These are phyloP conservation scores for Mustela nigripes DNA, from an alignment of 2,113 vertebrate genomes.

Conservation along the genomic window DNA sequence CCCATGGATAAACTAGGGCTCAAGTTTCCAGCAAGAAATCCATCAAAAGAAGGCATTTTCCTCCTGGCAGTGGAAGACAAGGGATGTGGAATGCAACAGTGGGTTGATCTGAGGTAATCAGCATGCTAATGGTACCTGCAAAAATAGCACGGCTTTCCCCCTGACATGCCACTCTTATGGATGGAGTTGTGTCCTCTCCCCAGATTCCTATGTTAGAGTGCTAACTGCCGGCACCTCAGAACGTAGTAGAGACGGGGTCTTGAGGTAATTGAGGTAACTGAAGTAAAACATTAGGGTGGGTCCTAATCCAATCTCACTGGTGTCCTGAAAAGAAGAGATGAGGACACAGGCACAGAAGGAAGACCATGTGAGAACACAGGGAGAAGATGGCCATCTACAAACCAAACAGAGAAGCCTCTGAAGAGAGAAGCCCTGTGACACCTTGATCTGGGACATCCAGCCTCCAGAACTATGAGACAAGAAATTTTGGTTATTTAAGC, in stretches of 20 bases:
- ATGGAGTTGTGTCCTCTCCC: not conserved
- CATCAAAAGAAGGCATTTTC: not conserved
- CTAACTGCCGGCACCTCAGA: not conserved
- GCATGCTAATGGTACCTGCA: not conserved
- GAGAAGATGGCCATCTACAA: not conserved
- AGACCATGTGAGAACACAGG: not conserved
- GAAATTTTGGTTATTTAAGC: not conserved
- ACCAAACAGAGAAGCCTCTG: not conserved
- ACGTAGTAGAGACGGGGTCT: not conserved
- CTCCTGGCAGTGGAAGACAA: not conserved
- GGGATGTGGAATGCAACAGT: not conserved
- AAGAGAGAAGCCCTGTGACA: not conserved
- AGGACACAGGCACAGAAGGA: not conserved
- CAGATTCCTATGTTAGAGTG: not conserved
- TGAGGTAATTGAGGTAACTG: not conserved
- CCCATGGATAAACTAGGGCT: not conserved
- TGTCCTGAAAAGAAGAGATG: not conserved
- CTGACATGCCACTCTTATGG: not conserved
- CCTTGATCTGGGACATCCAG: not conserved
- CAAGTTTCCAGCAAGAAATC: not conserved
- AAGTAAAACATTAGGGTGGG: not conserved
- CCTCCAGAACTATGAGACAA: not conserved
- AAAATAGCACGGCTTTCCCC: not conserved
- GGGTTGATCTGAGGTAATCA: not conserved
- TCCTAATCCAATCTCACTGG: not conserved